Base-by-base conservation (phyloP, 2,797 vertebrate species). In the Fistularia tabacaria region DNA sequence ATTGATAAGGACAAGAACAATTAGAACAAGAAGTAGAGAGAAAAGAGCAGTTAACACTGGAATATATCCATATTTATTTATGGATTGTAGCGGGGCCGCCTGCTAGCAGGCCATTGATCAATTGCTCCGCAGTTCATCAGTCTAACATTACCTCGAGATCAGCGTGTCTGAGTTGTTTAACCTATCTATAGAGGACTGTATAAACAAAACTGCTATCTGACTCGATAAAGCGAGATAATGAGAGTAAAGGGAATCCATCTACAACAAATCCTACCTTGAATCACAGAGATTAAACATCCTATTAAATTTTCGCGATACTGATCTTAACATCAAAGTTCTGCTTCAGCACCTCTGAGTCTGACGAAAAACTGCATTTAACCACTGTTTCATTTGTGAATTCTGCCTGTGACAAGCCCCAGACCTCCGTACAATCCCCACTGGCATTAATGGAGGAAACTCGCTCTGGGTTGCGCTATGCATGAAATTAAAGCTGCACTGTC, bases 281-380 rank as follows among this genome's bases (percentile, higher is more conserved):
- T 43, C 10, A 43, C 10, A 43, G 9, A 43, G 12, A 43, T 11
- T 43, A 11, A 39, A 10, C 46, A 38, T 59, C 49, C 37, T 36
- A 40, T 60, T 68, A 15, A 46, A 62, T 51, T 57, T 10, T 7
- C 40, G 9, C 2, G 25, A 6, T 36, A 9, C 10, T 10, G 1
- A 37, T 7, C 49, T 49, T 41, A n/a, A 48, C 40, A 51, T 77
- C 15, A 62, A 38, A 58, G 51, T 49, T 56, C 47, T n/a, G 14
- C 51, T 62, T 58, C 8, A 46, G 52, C 50, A 25, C 14, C 44
- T 44, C 40, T 53, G 53, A 51, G 37, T 47, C 8, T 1, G 15
- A 62, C 71, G 44, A 70, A 73, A 73, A 73, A 25, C 56, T 54
- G 56, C 13, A 68, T 73, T 63, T 43, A 36, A 70, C 64, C 64